These are phyloP conservation scores for Rhinogobius similis DNA, from an alignment of 2,113 vertebrate genomes.

Conservation along the genomic window DNA sequence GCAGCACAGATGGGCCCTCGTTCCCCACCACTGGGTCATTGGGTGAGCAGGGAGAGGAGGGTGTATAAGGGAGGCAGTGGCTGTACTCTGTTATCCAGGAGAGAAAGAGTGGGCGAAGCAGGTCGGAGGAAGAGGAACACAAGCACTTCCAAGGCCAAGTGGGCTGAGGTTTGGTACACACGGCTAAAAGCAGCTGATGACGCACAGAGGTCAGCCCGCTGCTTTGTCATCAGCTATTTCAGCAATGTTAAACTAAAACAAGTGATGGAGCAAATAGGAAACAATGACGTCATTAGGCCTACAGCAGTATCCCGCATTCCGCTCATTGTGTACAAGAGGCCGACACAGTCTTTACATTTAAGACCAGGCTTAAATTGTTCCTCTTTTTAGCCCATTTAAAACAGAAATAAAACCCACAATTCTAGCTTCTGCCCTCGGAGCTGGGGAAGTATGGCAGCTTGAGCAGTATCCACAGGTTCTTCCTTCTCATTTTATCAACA, in stretches of 20 bases:
- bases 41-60: constrained; percentile 70
- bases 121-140: constrained; percentile 69
- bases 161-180: constrained; percentile 52
- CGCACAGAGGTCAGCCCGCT: constrained; percentile 57
- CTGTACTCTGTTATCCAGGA: constrained; percentile 57
- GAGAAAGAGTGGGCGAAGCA: constrained; percentile 69
- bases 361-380: no score
- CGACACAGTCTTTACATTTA: no score
- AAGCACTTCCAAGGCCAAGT: constrained; percentile 72
- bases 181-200: constrained; percentile 69
- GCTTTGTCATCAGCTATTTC: constrained; percentile 72
- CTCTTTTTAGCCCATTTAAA: no score
- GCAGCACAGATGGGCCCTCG: constrained; percentile 65
- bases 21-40: constrained; percentile 83
- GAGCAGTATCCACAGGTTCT: no score
- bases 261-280: constrained; percentile 50
- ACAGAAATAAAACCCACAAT: no score
- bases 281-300: constrained; percentile 53
- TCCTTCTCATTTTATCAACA: no score
- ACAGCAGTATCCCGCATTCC: constrained; percentile 45
- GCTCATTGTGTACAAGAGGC: constrained; percentile 53
- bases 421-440: no score
- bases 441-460: no score
- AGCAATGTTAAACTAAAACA: constrained; percentile 45
- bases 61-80: constrained; percentile 63